phyloP scores from a whole-genome alignment of 2,113 vertebrate genomes.

The Meles meles region DNA sequence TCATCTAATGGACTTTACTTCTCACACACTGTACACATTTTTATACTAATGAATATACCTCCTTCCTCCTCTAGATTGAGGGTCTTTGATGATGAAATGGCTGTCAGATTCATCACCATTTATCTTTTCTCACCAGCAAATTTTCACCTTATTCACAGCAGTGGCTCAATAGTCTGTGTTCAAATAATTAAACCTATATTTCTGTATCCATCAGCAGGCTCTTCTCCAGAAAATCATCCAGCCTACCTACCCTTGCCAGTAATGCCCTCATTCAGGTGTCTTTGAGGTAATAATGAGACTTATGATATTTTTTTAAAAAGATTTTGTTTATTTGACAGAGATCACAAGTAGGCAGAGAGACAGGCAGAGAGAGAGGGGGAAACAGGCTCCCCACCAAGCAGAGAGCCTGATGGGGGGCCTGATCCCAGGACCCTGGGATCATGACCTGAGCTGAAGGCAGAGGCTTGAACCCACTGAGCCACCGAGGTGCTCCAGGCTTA shows the following conservation, averaged over 20 bases:
- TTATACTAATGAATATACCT: neutral
- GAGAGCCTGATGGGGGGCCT: no score
- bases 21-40: neutral
- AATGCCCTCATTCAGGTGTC: neutral
- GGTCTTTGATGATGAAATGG: neutral
- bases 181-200: constrained; percentile 24
- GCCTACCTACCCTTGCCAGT: neutral
- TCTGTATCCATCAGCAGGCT: neutral
- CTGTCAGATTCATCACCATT: neutral
- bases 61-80: neutral
- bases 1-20: neutral
- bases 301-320: no score
- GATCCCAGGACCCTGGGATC: no score
- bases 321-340: no score
- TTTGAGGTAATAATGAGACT: neutral
- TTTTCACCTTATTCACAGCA: neutral
- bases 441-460: no score
- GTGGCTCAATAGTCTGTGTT: neutral
- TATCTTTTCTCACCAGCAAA: neutral
- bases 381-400: no score
- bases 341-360: no score
- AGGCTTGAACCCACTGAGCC: no score
- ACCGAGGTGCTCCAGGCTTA: neutral
- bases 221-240: neutral
- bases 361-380: no score